Evolutionary conservation across 2,888 invertebrate species (phyloP), one percentile per base, ranked within the genome.

Genomic region (Capitulum mitella): DNA sequence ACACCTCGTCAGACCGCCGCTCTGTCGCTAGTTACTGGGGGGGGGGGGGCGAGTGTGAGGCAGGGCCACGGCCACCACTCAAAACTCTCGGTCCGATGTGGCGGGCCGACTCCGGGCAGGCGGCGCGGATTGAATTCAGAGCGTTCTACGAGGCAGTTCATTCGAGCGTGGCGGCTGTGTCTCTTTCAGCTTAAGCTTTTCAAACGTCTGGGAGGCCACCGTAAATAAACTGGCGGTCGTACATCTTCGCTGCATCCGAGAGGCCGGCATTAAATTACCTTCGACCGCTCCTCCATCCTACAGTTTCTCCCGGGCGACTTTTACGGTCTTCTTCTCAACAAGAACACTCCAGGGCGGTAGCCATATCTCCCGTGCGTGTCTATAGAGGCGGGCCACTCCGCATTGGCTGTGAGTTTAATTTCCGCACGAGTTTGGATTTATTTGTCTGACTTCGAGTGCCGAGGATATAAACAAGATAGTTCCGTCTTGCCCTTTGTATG

Each of bases 391-490:
- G 64, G 19, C 64, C 64, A 22, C 64, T 8, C 34, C 32, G 19
- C 64, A 34, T 64, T 34, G 26, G 70, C 37, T 6, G 70, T 40
- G 16, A 40, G 70, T 70, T 70, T 70, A 70, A 70, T 70, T 70
- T 70, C 70, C 70, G 70, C 37, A 29, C 8, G 29, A 26, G 70
- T 29, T 29, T 10, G 40, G 40, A 70, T 70, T 70, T 70, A 70
- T 70, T 70, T 70, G 70, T 40, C 37, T 40, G 37, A 40, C 37
- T 40, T 29, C 1, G 40, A 70, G 70, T 22, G 70, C 26, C 26
- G 29, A 40, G 34, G 70, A 70, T 70, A 70, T 70, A 70, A 70
- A 70, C 70, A 70, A 70, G 70, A 70, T 70, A 70, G 37, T 29
- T 70, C 37, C 70, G 64, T 29, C 64, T 32, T 16, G 64, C 19